A percentile compares a stretch with the other conserved stretches of the same genome.
These are phyloP conservation scores for Sitodiplosis mosellana DNA, from an alignment of 1,140 invertebrate species.

Conservation along the genomic window DNA sequence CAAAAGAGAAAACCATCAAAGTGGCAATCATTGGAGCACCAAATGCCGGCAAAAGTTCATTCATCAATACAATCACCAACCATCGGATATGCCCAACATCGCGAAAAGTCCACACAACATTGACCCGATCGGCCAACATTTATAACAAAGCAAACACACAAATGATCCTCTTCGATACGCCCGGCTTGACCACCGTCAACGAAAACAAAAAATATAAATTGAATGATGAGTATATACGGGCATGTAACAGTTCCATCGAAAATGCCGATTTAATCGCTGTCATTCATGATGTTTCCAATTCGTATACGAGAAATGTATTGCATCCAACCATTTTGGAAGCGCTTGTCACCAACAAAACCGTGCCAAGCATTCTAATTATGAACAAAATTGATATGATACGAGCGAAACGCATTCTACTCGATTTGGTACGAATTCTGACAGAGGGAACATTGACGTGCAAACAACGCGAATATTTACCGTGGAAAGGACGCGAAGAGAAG, in stretches of 20 bases:
- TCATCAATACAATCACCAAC: constrained; percentile 69
- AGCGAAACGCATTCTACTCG: constrained; percentile 52
- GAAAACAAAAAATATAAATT: constrained; percentile 51
- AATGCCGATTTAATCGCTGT: constrained; percentile 70
- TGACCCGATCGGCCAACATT: constrained; percentile 48
- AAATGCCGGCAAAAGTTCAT: constrained; percentile 87
- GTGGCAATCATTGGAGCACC: constrained; percentile 79
- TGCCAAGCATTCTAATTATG: constrained; percentile 60
- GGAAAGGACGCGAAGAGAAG: neutral
- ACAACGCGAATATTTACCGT: constrained; percentile 13
- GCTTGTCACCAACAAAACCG: constrained; percentile 38
- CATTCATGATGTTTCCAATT: constrained; percentile 64
- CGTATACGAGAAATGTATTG: constrained; percentile 42
- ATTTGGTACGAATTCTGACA: constrained; percentile 45
- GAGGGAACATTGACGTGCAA: constrained; percentile 32
- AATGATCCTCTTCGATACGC: constrained; percentile 76
- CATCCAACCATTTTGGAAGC: constrained; percentile 49
- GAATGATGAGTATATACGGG: constrained; percentile 40
- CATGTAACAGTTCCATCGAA: constrained; percentile 41
- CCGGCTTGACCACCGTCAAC: constrained; percentile 47
- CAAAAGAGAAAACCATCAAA: constrained; percentile 42
- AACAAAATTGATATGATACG: constrained; percentile 79
- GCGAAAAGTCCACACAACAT: constrained; percentile 78
- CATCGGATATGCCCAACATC: constrained; percentile 76
- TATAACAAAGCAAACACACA: constrained; percentile 56